Percentiles rank a stretch among this genome's conserved stretches.
phyloP scores from a whole-genome alignment of 2,113 vertebrate genomes.

The Rattus norvegicus region GRCr8 NC_086020.1:237463501-237464000 shows the following conservation, averaged over 20 bases:
- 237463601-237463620: background rate
- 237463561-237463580: background rate
- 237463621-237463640: conserved; percentile 34
- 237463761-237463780: conserved; percentile 36
- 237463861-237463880: conserved; percentile 59
- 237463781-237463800: conserved; percentile 61
- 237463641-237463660: conserved; percentile 47
- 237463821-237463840: conserved; percentile 71
- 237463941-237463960: conserved; percentile 47
- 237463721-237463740: conserved; percentile 38
- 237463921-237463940: conserved; percentile 77
- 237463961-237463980: conserved; percentile 9
- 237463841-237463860: conserved; percentile 80
- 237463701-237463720: conserved; percentile 28
- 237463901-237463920: conserved; percentile 75
- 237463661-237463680: conserved; percentile 30
- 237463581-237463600: background rate
- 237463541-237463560: background rate
- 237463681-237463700: conserved; percentile 44
- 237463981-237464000: conserved; percentile 6
- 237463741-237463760: conserved; percentile 56
- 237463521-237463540: background rate
- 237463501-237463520: background rate
- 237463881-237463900: conserved; percentile 75
- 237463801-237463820: conserved; percentile 58